Evolutionary conservation across 2,888 invertebrate species (phyloP).

Genomic region (Camponotus fellah): DNA sequence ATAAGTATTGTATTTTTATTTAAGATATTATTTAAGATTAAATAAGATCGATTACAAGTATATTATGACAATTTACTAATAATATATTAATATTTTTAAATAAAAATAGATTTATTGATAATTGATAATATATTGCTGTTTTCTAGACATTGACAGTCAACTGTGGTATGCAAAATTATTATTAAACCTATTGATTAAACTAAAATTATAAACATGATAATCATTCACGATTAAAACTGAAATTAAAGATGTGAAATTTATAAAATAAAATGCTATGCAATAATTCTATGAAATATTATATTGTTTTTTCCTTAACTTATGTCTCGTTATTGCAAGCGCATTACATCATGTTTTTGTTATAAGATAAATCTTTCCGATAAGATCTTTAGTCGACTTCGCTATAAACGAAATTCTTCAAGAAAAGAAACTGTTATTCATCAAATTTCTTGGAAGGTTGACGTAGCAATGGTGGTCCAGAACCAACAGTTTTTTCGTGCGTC

Average conservation of each 20-base stretch:
- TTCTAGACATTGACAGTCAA: too few relatives aligned
- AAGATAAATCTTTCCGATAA: conserved; percentile 22
- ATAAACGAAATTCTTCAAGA: conserved; percentile 47
- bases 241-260: neutral
- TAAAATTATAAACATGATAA: neutral
- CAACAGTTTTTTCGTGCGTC: neutral
- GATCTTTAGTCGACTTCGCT: neutral
- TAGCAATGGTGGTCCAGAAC: neutral
- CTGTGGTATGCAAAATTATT: neutral
- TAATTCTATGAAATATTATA: neutral
- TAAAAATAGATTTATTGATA: neutral
- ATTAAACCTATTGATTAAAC: neutral
- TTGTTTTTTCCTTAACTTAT: neutral
- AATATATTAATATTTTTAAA: conserved; percentile 4
- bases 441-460: conserved; percentile 55
- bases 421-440: conserved; percentile 21
- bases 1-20: conserved; percentile 4
- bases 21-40: neutral
- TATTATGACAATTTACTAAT: neutral
- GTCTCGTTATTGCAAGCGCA: conserved; percentile 17
- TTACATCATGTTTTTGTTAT: conserved; percentile 14
- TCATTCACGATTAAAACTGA: neutral
- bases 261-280: neutral
- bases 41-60: neutral
- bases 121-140: neutral